Evolutionary conservation across 2,113 vertebrate species (phyloP), one percentile per base, ranked within the genome.

Genomic region (Actenoides lindsayi): DNA sequence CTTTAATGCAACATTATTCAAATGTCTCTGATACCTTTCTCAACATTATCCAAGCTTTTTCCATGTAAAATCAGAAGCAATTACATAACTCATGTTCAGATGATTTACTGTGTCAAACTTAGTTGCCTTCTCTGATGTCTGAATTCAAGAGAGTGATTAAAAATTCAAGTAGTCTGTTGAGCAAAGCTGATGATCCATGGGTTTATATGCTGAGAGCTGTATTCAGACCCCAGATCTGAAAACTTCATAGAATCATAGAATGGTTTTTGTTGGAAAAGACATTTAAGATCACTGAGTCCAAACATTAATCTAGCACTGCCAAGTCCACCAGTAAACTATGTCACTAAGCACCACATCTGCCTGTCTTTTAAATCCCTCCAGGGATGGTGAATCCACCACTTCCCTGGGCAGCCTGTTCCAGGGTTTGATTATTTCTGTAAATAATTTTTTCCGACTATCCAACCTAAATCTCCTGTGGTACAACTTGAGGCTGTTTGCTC

Each of bases 51-150:
- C 70, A 73, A 30, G 74, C 35, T 48, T 89, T 84, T 62, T 84
- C 60, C 20, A 1, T 80, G 62, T 76, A 54, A 92, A 93, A 91
- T 85, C 77, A 87, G 84, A 93, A 90, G 50, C 82, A 83, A 85
- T 97, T 95, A 76, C 62, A 27, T 48, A 79, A 83, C 62, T 96
- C 48, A 37, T 82, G 64, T 87, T 91, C 27, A 30, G 56, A 46
- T 78, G 57, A 94, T 94, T 92, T 94, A 84, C 62, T 91, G 33
- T 82, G 80, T 97, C 91, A 95, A 84, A 89, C 69, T 57, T 79
- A 60, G 62, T 89, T 3, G 11, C 65, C 74, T 93, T 13, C 50
- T 95, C 84, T 91, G 57, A 82, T 89, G 54, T 82, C 77, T 93
- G 74, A 94, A 93, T 91, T 84, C 48, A 48, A 21, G 53, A 82